These are phyloP conservation scores for Ianthella basta DNA, from an alignment of 37 sponge, comb jelly and placozoan species.

Conservation along the genomic window DNA sequence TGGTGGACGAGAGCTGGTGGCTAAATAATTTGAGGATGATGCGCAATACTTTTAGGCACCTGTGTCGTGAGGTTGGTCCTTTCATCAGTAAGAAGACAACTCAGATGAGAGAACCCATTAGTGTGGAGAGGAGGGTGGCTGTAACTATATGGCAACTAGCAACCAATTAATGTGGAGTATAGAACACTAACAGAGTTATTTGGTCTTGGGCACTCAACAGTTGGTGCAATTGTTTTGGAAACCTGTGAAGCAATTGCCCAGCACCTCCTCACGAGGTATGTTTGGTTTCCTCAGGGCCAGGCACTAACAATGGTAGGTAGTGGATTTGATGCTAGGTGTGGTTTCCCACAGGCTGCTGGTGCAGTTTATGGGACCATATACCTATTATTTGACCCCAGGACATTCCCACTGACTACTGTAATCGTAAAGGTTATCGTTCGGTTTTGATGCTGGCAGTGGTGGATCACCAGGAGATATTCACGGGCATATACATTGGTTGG, in stretches of 20 bases:
- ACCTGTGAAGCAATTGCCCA: no score
- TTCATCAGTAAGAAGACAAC: no score
- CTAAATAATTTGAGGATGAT: no score
- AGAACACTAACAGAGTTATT: background rate
- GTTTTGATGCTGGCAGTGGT: conserved; percentile 19
- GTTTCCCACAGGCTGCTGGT: conserved; percentile 20
- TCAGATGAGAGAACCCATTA: no score
- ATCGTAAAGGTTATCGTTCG: conserved; percentile 16
- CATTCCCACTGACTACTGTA: conserved; percentile 17
- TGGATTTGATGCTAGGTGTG: background rate
- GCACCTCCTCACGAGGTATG: background rate
- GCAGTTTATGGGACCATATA: conserved; percentile 18
- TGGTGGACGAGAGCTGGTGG: no score
- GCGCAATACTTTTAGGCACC: no score
- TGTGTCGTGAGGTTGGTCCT: no score
- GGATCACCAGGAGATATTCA: background rate
- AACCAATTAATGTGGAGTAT: background rate
- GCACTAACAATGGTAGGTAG: background rate
- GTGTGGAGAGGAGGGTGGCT: no score
- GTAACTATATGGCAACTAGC: background rate
- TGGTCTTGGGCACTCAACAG: no score
- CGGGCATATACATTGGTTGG: conserved; percentile 6
- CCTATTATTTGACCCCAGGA: background rate
- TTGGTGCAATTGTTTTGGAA: no score
- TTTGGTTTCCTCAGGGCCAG: background rate